Evolutionary conservation across 2,888 invertebrate species (phyloP).

Genomic region (Pammene fasciana): DNA sequence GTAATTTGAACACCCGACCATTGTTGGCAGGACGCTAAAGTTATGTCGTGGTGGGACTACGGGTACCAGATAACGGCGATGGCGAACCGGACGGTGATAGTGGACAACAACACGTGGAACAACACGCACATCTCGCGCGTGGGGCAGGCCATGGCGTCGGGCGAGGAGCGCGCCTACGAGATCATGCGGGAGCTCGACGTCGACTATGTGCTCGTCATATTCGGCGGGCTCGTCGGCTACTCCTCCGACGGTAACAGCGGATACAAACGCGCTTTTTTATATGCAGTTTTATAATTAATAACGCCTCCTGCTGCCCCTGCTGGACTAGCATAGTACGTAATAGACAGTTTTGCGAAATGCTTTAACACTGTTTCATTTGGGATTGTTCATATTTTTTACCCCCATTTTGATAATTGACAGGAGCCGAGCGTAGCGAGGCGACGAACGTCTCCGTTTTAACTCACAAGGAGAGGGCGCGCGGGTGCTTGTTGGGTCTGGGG

Average conservation of each 20-base stretch:
- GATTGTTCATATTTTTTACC: no score
- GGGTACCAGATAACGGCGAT: conserved; percentile 99
- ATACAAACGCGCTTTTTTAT: no score
- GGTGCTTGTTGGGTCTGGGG: no score
- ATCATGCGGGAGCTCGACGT: conserved; percentile 99
- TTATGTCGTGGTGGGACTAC: conserved; percentile 99
- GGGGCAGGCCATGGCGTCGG: conserved; percentile 99
- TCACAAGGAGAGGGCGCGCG: no score
- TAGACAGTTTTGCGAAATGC: no score
- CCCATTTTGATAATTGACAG: no score
- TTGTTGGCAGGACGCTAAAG: conserved; percentile 89
- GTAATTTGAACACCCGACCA: neutral
- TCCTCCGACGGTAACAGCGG: conserved; percentile 93
- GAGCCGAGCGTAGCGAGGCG: no score
- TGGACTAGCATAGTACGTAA: no score
- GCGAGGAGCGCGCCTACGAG: conserved; percentile 98
- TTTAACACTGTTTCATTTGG: no score
- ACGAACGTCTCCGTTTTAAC: no score
- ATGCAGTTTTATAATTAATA: no score
- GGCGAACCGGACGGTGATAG: conserved; percentile 98
- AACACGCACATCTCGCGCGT: conserved; percentile 99
- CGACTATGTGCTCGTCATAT: conserved; percentile 98
- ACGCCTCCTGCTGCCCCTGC: no score
- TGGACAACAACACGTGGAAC: conserved; percentile 99
- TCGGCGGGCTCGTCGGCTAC: conserved; percentile 99